Evolutionary conservation across 2,113 vertebrate genomes (phyloP).

Genomic region (Microcebus lehilahytsara): DNA sequence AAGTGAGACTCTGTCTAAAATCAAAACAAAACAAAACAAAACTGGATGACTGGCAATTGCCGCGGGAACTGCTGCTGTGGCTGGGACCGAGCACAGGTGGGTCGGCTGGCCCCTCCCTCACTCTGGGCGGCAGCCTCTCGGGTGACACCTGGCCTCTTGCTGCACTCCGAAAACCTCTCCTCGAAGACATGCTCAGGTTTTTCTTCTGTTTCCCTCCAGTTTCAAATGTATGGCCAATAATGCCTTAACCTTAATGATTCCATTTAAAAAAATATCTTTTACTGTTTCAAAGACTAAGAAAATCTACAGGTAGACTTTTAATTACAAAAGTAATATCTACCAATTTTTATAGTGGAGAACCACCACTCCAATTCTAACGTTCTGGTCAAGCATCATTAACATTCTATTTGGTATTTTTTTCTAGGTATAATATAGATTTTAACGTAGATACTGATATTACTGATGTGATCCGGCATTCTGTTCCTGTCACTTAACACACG

Average conservation of each 20-base stretch:
- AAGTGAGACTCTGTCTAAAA: too few species aligned
- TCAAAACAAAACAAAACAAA: background rate
- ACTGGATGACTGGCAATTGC: background rate
- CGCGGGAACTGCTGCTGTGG: background rate
- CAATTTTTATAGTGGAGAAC: background rate
- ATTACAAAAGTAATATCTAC: background rate
- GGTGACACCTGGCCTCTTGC: background rate
- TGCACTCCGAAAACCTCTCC: background rate
- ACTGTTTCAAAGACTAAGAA: background rate
- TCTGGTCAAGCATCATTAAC: background rate
- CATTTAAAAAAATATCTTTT: background rate
- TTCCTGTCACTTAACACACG: background rate
- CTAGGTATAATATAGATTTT: accelerated
- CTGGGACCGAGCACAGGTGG: background rate
- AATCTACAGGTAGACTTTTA: background rate
- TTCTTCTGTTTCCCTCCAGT: background rate
- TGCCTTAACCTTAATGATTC: background rate
- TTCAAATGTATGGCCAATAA: slow-evolving; percentile 29
- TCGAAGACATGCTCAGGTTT: background rate
- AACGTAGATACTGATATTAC: background rate
- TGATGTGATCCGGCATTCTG: background rate
- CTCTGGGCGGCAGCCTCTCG: background rate
- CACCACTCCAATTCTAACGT: background rate
- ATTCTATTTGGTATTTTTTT: background rate
- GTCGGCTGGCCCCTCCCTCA: background rate